phyloP scores from a whole-genome alignment of 2,113 vertebrate species.

The Tenebrosternarchus preto region DNA sequence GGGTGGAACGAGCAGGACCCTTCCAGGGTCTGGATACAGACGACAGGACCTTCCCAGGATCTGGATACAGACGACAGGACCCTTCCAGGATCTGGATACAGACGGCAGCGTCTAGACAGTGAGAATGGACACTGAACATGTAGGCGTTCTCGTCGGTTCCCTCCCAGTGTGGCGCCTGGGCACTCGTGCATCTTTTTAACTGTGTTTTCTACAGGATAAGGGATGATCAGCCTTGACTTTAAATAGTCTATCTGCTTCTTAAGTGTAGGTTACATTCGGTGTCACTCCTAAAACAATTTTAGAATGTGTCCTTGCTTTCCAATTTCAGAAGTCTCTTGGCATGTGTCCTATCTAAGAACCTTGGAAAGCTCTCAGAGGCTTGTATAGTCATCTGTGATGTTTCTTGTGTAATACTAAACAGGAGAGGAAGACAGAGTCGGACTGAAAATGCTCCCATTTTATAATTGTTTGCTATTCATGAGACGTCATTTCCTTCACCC shows the following conservation, averaged over 20 bases:
- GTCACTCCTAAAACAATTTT: constrained; percentile 5
- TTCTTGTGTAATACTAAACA: constrained; percentile 12
- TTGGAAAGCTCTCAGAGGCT: constrained; percentile 28
- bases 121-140: background rate
- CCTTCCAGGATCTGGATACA: background rate
- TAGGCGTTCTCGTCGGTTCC: constrained; percentile 4
- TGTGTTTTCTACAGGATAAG: background rate
- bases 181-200: background rate
- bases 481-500: constrained; percentile 44
- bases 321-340: constrained; percentile 4
- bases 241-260: background rate
- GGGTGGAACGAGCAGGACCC: constrained; percentile 25
- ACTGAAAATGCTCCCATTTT: constrained; percentile 48
- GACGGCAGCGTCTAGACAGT: constrained; percentile 33
- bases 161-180: background rate
- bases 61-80: constrained; percentile 8
- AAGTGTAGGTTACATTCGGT: background rate
- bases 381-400: constrained; percentile 30
- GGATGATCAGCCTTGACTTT: background rate
- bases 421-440: constrained; percentile 25
- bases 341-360: constrained; percentile 13
- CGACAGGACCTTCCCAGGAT: constrained; percentile 8
- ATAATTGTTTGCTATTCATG: constrained; percentile 58
- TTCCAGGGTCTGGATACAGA: no score
- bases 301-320: background rate